Evolutionary conservation across 2,888 invertebrate genomes (phyloP).

Genomic region (Spodoptera picta): DNA sequence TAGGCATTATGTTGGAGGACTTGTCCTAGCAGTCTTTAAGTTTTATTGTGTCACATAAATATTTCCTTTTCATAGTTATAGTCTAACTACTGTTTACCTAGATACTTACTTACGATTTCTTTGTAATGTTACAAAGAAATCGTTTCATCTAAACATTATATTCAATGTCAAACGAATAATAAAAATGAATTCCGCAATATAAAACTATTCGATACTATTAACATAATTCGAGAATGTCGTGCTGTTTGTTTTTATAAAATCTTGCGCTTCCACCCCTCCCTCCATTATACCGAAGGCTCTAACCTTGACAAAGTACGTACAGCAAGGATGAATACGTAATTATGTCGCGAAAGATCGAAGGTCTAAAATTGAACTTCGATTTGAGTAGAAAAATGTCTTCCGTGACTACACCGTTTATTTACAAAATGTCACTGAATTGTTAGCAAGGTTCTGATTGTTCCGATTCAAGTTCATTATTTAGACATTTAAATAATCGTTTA

Average conservation of each 20-base stretch:
- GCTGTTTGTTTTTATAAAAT: conserved; percentile 30
- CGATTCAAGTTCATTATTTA: conserved; percentile 18
- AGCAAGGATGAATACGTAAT: conserved; percentile 40
- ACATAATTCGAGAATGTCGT: conserved; percentile 34
- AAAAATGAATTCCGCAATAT: conserved; percentile 26
- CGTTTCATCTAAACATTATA: conserved; percentile 28
- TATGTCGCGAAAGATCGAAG: conserved; percentile 32
- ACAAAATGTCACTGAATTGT: conserved; percentile 33
- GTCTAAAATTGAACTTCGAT: conserved; percentile 45
- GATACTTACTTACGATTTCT: too few relatives aligned
- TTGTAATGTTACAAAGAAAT: conserved; percentile 12
- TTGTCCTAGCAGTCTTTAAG: too few relatives aligned
- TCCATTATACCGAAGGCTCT: conserved; percentile 4
- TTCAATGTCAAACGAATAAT: conserved; percentile 33
- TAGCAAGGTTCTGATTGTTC: conserved; percentile 34
- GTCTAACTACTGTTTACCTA: conserved; percentile 3
- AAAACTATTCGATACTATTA: conserved; percentile 34
- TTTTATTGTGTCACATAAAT: conserved; percentile 1
- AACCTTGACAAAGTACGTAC: conserved; percentile 31
- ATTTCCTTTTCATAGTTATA: background rate
- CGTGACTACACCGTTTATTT: conserved; percentile 49
- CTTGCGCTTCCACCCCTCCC: conserved; percentile 8
- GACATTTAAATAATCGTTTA: background rate
- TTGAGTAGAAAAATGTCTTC: conserved; percentile 43
- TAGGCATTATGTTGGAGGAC: too few relatives aligned